Evolutionary conservation across 2,113 vertebrate species (phyloP), one percentile per base, ranked within the genome.

Genomic region (Lethenteron reissneri): DNA sequence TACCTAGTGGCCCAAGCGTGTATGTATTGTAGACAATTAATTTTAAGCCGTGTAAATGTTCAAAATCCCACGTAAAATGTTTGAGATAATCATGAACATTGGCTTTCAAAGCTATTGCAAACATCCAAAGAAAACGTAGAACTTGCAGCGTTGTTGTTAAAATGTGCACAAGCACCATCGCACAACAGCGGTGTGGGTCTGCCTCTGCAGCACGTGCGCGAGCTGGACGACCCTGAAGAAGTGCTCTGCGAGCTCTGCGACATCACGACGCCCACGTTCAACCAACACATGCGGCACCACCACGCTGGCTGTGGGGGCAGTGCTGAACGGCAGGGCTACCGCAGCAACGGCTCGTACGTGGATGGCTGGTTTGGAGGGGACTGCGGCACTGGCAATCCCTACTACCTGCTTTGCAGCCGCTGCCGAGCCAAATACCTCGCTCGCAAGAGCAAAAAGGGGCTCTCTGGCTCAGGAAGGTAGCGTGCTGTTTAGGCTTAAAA

Each of bases 331-430:
- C 94, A 97, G 74, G 94, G 94, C 25, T 97, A 97, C 74, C 89
- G 94, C 10, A 97, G 94, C 80, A 96, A 97, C 2, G 94, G 94
- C 73, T 94, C 91, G 70, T 97, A 97, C 0, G 94, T 97, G 21
- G 94, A 97, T 10, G 94, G 94, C 70, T 97, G 94, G 94, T 97
- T 97, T 0, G 94, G 94, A 2, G 94, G 94, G 0, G 92, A 97
- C 80, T 97, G 94, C 2, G 94, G 94, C 15, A 96, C 89, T 0
- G 94, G 94, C 2, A 97, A 97, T 76, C 94, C 94, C 0, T 97
- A 97, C 78, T 97, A 97, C 76, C 79, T 97, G 15, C 77, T 97
- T 0, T 97, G 94, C 3, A 86, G 89, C 3, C 79, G 82, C 82
- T 97, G 94, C 82, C 83, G 94, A 10, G 92, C 96, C 72, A 95